Evolutionary conservation across 2,888 invertebrate genomes (phyloP).

Genomic region (Opisthograptis luteolata): DNA sequence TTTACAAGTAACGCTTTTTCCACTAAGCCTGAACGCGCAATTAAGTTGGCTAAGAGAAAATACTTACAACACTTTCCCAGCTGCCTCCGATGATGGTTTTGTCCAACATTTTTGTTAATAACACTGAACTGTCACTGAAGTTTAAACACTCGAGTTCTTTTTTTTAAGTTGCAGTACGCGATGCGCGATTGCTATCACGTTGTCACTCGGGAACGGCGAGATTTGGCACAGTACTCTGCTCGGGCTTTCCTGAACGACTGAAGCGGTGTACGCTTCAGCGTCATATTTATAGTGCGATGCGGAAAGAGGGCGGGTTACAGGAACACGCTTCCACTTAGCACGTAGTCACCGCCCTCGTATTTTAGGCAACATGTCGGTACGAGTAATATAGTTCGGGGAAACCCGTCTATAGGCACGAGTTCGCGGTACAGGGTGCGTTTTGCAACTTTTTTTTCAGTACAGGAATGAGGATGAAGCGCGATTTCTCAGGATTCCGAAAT

Average conservation of each 20-base stretch:
- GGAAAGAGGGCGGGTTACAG: constrained; percentile 71
- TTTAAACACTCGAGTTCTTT: constrained; percentile 47
- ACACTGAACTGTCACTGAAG: constrained; percentile 50
- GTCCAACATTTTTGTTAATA: constrained; percentile 69
- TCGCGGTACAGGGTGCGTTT: constrained; percentile 39
- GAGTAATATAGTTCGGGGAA: constrained; percentile 74
- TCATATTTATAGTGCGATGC: constrained; percentile 74
- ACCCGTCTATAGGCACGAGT: constrained; percentile 67
- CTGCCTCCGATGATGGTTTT: constrained; percentile 74
- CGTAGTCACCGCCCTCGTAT: constrained; percentile 68
- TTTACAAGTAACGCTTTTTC: constrained; percentile 28
- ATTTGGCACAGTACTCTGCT: constrained; percentile 72
- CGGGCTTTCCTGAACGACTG: constrained; percentile 78
- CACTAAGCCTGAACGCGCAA: constrained; percentile 21
- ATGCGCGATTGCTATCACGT: constrained; percentile 66
- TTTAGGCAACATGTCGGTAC: constrained; percentile 59
- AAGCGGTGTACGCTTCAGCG: constrained; percentile 64
- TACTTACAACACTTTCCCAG: constrained; percentile 82
- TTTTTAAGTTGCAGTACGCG: constrained; percentile 33
- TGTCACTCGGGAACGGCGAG: constrained; percentile 58
- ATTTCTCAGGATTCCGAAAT: constrained; percentile 22
- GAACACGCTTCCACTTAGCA: constrained; percentile 75
- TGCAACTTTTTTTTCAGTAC: constrained; percentile 49
- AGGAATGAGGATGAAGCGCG: constrained; percentile 31
- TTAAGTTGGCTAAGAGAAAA: constrained; percentile 17